Percentiles rank a stretch among this genome's conserved stretches.
These are phyloP conservation scores for Coleophora deauratella DNA, from an alignment of 2,888 invertebrate genomes.

Conservation along the genomic window DNA sequence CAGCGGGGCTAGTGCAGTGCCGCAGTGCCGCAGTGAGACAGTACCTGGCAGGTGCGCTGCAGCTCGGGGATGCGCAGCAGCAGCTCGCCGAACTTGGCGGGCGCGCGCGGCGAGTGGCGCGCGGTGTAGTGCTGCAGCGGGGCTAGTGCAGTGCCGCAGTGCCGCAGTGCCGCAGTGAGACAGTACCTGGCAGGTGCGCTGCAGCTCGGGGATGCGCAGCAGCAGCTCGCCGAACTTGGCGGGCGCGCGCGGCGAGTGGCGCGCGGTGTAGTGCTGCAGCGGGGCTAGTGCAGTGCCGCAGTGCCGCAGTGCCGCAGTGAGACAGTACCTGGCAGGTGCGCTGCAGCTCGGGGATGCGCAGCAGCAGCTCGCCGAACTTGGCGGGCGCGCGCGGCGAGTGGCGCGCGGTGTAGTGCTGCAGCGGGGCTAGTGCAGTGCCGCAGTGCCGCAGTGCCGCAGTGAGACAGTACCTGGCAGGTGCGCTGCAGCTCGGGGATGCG, in stretches of 20 bases:
- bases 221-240: constrained; percentile 94
- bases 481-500: constrained; percentile 93
- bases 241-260: constrained; percentile 84
- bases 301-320: no score
- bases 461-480: constrained; percentile 76
- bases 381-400: constrained; percentile 84
- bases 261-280: constrained; percentile 73
- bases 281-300: constrained; percentile 79
- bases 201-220: constrained; percentile 88
- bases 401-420: constrained; percentile 94
- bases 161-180: no score
- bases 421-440: constrained; percentile 89
- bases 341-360: constrained; percentile 82
- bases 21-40: no score
- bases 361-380: constrained; percentile 72
- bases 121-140: no score
- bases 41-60: no score
- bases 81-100: no score
- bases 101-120: no score
- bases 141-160: constrained; percentile 62
- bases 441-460: constrained; percentile 91
- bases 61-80: no score
- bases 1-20: no score
- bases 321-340: not conserved
- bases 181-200: constrained; percentile 80